phyloP scores from a whole-genome alignment of 2,888 invertebrate species.

The Ischnus inquisitorius region DNA sequence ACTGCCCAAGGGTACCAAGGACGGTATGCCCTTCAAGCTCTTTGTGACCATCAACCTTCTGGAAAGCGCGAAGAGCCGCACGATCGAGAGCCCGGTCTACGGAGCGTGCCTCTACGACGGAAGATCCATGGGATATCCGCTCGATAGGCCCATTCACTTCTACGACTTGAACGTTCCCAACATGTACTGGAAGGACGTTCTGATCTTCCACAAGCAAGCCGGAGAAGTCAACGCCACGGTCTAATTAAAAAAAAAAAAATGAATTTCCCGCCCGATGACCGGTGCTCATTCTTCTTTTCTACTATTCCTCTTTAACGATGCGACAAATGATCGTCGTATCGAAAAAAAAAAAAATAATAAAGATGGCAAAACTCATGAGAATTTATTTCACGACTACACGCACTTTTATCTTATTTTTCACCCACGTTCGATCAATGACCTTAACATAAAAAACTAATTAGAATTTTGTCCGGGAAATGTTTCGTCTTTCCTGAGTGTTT shows the following conservation, averaged over 20 bases:
- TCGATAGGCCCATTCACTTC: conserved; percentile 86
- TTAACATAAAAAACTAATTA: not conserved
- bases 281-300: not conserved
- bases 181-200: conserved; percentile 77
- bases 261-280: not conserved
- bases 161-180: conserved; percentile 74
- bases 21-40: conserved; percentile 88
- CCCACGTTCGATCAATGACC: not conserved
- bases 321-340: conserved; percentile 1
- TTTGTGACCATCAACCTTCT: conserved; percentile 85
- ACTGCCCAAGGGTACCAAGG: conserved; percentile 88
- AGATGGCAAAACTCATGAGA: not conserved
- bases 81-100: conserved; percentile 80
- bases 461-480: not conserved
- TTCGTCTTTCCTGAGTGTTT: not conserved
- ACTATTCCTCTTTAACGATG: conserved; percentile 7
- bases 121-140: conserved; percentile 86
- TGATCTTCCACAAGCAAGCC: conserved; percentile 80
- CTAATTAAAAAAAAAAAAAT: conserved; percentile 66
- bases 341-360: conserved; percentile 13
- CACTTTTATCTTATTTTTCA: not conserved
- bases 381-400: not conserved
- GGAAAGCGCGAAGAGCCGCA: conserved; percentile 81
- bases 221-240: conserved; percentile 76
- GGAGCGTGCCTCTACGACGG: conserved; percentile 80